Percentiles rank a stretch among this genome's conserved stretches.
These are phyloP conservation scores for Coptotermes formosanus DNA, from an alignment of 1,140 invertebrate genomes.

Conservation along the genomic window DNA sequence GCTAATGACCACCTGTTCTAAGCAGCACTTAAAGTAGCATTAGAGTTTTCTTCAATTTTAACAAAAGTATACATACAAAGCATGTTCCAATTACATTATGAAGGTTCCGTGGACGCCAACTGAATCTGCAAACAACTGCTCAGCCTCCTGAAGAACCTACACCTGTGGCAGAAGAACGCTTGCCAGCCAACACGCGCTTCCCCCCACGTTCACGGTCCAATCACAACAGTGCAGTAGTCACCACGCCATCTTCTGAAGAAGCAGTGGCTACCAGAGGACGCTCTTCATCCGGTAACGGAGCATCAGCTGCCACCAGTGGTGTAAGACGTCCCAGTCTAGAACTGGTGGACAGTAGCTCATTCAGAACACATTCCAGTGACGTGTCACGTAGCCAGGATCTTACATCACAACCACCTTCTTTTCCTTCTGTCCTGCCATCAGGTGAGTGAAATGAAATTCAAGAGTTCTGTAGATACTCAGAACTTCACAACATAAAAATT, in stretches of 20 bases:
- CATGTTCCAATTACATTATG: background rate
- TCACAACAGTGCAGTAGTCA: slow-evolving; percentile 49
- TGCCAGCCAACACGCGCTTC: slow-evolving; percentile 75
- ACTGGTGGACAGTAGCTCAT: slow-evolving; percentile 73
- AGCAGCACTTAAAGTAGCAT: background rate
- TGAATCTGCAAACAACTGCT: background rate
- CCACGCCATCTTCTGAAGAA: slow-evolving; percentile 28
- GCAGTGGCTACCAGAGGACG: slow-evolving; percentile 25
- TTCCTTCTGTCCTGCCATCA: slow-evolving; percentile 52
- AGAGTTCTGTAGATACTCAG: no score
- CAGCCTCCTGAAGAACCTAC: background rate
- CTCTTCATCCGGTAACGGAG: slow-evolving; percentile 38
- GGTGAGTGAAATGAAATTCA: background rate
- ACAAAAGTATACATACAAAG: background rate
- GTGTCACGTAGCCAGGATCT: slow-evolving; percentile 35
- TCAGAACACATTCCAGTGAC: slow-evolving; percentile 63
- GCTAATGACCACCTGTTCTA: background rate
- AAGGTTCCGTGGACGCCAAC: slow-evolving; percentile 22
- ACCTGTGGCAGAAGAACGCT: slow-evolving; percentile 51
- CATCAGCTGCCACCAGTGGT: slow-evolving; percentile 41
- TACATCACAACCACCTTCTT: slow-evolving; percentile 47
- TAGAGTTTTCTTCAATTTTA: background rate
- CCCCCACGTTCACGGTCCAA: slow-evolving; percentile 62
- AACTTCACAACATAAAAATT: no score
- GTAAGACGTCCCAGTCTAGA: slow-evolving; percentile 68